Base-by-base conservation (phyloP, 2,113 vertebrate species). In the Rhizomys pruinosus region DNA sequence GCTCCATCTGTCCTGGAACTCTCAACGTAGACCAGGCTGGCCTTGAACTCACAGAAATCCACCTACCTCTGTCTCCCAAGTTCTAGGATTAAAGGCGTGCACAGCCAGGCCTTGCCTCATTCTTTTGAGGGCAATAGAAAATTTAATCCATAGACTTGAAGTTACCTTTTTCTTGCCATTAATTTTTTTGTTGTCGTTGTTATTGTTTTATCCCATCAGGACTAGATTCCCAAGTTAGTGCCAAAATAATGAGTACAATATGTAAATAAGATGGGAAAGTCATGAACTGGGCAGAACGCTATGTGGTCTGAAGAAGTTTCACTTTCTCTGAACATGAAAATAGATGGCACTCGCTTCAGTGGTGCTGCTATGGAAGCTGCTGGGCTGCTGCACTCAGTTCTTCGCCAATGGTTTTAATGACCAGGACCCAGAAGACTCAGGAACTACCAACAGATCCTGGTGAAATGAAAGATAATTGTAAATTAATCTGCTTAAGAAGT, bases 251-350 rank as follows among this genome's bases (percentile, higher is more conserved):
- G 61, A 59, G 74, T 23, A 57, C 12, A 11, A n/a, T 80, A 37
- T 63, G 44, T 29, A 89, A 72, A 44, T 79, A 79, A 76, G 57
- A 59, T 15, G n/a, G 37, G 52, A 8, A 13, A 32, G 34, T 72
- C n/a, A n/a, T 44, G 37, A 47, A 63, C 11, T 15, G n/a, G 29
- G 42, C 27, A 63, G 71, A 47, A 34, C 39, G 63, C 0, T 0
- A 42, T 61, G 42, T 8, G 29, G 29, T 32, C 25, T 52, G 42
- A 22, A 52, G 42, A 89, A 85, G 79, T 92, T 97, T 96, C n/a
- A 15, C 68, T 92, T 91, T 96, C 84, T 91, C 27, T 76, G 57
- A 85, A 19, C 72, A 81, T 71, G 44, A 76, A 91, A 89, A 89
- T 81, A 61, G 71, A 61, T 25, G 16, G 39, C 37, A 12, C n/a